Percentiles rank a stretch among this genome's conserved stretches.
phyloP scores from a whole-genome alignment of 2,113 vertebrate species.

The Brachirus orientalis region DNA sequence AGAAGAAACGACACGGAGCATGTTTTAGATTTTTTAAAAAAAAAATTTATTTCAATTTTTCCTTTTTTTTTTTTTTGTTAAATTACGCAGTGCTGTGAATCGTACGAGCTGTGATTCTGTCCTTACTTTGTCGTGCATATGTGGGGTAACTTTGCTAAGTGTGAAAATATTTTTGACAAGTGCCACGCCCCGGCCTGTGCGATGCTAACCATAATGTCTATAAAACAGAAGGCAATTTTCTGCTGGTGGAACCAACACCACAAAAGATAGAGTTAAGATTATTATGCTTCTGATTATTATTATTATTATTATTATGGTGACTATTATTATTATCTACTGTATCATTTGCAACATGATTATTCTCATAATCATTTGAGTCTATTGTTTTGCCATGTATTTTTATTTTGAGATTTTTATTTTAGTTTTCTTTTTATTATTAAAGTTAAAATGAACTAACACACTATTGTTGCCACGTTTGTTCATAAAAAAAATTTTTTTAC shows the following conservation, averaged over 20 bases:
- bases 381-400: slow-evolving; percentile 75
- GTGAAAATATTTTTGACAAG: slow-evolving; percentile 74
- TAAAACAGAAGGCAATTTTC: slow-evolving; percentile 65
- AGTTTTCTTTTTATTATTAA: slow-evolving; percentile 81
- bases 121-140: slow-evolving; percentile 66
- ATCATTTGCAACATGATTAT: slow-evolving; percentile 74
- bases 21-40: too few relatives aligned
- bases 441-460: slow-evolving; percentile 73
- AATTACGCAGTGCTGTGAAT: slow-evolving; percentile 71
- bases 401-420: slow-evolving; percentile 80
- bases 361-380: slow-evolving; percentile 76
- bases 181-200: slow-evolving; percentile 72
- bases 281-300: slow-evolving; percentile 62
- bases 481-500: too few relatives aligned
- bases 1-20: slow-evolving; percentile 49
- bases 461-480: too few relatives aligned
- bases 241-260: slow-evolving; percentile 52
- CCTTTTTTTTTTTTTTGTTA: slow-evolving; percentile 7
- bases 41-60: neutral
- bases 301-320: slow-evolving; percentile 44
- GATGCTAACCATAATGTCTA: slow-evolving; percentile 63
- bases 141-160: slow-evolving; percentile 72
- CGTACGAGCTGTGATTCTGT: slow-evolving; percentile 73
- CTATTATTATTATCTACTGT: slow-evolving; percentile 62
- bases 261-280: slow-evolving; percentile 40